Base-by-base conservation (phyloP, 2,888 invertebrate species). In the Chironomus tentans region DNA sequence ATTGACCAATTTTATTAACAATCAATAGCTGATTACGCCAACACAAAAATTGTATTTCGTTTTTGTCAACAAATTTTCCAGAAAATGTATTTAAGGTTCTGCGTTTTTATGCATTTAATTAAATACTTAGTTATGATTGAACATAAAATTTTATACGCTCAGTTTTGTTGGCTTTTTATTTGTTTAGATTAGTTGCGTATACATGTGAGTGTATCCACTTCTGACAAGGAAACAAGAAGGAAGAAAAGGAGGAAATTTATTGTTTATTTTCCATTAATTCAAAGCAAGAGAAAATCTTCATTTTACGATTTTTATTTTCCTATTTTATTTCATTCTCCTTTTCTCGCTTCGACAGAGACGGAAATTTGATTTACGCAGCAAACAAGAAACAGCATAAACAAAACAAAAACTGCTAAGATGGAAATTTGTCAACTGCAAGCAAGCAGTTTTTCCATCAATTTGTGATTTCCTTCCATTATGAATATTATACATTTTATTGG, bases 401-500 rank as follows among this genome's bases (percentile, higher is more conserved):
- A 38, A 38, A 10, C 38, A 38, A 38, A 2, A 56, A 56, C n/a
- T 15, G 56, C 7, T 15, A 38, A 38, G 38, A 38, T 38, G 38
- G 38, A 38, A 18, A 56, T 56, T 56, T 56, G 56, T 15, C 56
- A 50, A 50, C 13, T 15, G 50, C 50, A 56, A 56, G 56, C 56
- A 56, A 18, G 56, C 56, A 56, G n/a, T 56, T 56, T 56, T 18
- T 7, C 56, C 56, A 56, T 56, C 56, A 56, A 56, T 56, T 56
- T 56, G 56, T 56, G 56, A 56, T 56, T 56, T 56, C 15, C 56
- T 56, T 56, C 56, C 56, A 56, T 56, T 56, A 56, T 56, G 56
- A 56, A 56, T 56, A 56, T 56, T 56, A 56, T 56, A 56, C 56
- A 56, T 65, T 65, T 65, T 65, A 65, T 65, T 65, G 65, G 65